Evolutionary conservation across 2,888 invertebrate species (phyloP), one percentile per base, ranked within the genome.

Genomic region (Scaptomyza flava): DNA sequence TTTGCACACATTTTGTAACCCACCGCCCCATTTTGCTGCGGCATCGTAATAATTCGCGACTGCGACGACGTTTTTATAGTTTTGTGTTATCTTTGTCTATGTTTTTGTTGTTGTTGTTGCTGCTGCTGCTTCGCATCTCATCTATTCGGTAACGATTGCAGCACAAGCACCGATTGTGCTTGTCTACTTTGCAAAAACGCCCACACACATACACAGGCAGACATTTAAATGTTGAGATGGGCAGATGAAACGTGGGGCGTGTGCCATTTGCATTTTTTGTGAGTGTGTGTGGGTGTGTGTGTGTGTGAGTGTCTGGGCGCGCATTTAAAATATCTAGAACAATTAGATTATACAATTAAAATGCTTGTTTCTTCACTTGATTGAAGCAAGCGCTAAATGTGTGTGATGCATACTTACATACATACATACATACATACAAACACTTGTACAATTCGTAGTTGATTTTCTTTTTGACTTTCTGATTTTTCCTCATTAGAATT

Each of bases 21-120:
- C 77, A 78, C 61, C 85, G 79, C 79, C 81, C 79, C 84, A 77
- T 84, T 81, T 84, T 63, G 77, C 74, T 63, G 41, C 41, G 9
- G 38, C 27, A 27, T 82, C 83, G 82, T 82, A 88, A 82, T 82
- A 82, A 77, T 86, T 88, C 68, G 81, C 81, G 73, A 87, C 83
- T 70, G 68, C 83, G 86, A 79, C 82, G 69, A 79, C 83, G 69
- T 82, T 87, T 87, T 87, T 81, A 81, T 85, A 83, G 79, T 81
- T 87, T 85, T 74, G 59, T 72, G 70, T 82, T 82, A 70, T 79
- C 73, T 66, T 58, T 41, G 60, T 56, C 61, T 53, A 59, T 23
- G 52, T 7, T 27, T 33, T 20, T 58, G 52, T 12, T 48, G 66
- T 14, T 53, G 33, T 7, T 56, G 45, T 11, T 17, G 17, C 17